Evolutionary conservation across 2,888 invertebrate species (phyloP).

Genomic region (Globia sparganii): DNA sequence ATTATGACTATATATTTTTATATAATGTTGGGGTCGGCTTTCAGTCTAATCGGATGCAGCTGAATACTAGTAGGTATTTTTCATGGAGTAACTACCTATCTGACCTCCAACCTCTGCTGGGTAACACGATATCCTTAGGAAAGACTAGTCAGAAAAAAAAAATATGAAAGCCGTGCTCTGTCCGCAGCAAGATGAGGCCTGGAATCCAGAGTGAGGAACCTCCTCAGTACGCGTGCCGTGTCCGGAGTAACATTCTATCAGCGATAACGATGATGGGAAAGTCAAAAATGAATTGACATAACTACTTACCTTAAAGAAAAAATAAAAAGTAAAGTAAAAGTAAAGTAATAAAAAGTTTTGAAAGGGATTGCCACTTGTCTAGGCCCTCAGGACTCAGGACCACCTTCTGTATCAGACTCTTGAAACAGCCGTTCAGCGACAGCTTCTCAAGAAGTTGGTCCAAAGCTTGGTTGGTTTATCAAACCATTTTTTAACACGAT

Average conservation of each 20-base stretch:
- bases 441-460: not conserved
- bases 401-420: not conserved
- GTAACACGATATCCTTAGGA: no score
- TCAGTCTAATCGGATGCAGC: not conserved
- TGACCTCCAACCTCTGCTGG: not conserved
- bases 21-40: not conserved
- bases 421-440: not conserved
- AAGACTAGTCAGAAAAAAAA: not conserved
- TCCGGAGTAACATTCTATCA: no score
- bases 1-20: no score
- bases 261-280: no score
- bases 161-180: not conserved
- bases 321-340: no score
- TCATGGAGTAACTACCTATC: not conserved
- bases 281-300: not conserved
- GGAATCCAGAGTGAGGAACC: not conserved
- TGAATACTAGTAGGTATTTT: not conserved
- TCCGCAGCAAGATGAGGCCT: not conserved
- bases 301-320: not conserved
- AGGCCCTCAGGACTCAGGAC: not conserved
- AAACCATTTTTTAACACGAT: not conserved
- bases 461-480: not conserved
- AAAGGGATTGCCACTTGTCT: no score
- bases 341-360: no score
- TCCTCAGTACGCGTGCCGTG: not conserved